These are phyloP conservation scores for Rhagophthalmus giganteus DNA, from an alignment of 2,888 invertebrate species.

Conservation along the genomic window DNA sequence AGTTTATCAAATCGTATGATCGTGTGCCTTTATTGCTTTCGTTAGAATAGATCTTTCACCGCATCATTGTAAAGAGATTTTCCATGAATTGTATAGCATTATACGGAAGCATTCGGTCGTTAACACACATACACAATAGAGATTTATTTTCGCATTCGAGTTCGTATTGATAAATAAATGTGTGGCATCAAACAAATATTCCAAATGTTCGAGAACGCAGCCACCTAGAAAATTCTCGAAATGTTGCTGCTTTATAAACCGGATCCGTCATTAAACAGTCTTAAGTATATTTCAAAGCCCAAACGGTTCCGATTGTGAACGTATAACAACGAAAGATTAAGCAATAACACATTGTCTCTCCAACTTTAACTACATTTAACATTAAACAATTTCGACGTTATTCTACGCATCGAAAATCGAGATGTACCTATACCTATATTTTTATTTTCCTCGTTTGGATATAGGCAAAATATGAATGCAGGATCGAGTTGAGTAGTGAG, in stretches of 20 bases:
- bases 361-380: too few relatives aligned
- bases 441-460: conserved; percentile 5
- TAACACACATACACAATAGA: conserved; percentile 47
- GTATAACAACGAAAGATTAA: too few relatives aligned
- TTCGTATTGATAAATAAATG: conserved; percentile 23
- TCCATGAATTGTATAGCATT: conserved; percentile 38
- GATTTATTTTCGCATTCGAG: conserved; percentile 51
- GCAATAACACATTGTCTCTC: too few relatives aligned
- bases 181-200: conserved; percentile 23
- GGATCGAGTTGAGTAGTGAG: conserved; percentile 17
- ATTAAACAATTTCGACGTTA: neutral
- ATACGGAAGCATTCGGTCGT: conserved; percentile 47
- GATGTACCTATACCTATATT: conserved; percentile 1
- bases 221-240: conserved; percentile 15
- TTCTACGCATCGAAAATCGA: neutral
- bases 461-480: conserved; percentile 24
- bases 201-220: conserved; percentile 3
- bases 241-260: neutral
- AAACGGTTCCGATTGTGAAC: too few relatives aligned
- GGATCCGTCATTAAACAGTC: too few relatives aligned
- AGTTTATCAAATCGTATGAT: too few relatives aligned
- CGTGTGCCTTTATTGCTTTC: too few relatives aligned
- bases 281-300: too few relatives aligned
- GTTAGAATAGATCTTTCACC: too few relatives aligned
- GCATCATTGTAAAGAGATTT: conserved; percentile 26